Evolutionary conservation across 1,140 invertebrate genomes (phyloP).

Genomic region (Condylostylus longicornis): DNA sequence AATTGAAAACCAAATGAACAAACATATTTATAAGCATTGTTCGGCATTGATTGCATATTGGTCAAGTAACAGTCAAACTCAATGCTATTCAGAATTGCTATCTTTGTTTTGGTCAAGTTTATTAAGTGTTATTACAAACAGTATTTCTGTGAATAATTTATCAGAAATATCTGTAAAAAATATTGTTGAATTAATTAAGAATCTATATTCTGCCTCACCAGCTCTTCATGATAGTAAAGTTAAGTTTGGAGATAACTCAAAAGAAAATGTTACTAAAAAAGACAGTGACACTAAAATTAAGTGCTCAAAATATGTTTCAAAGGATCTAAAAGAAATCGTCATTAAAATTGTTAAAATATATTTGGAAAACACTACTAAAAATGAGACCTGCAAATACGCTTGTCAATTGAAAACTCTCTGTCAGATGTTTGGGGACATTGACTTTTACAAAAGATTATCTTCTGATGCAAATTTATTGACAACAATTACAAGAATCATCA

Average conservation of each 20-base stretch:
- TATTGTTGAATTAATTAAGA: constrained; percentile 19
- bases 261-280: neutral
- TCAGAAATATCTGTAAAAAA: constrained; percentile 16
- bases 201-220: constrained; percentile 22
- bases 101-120: constrained; percentile 39
- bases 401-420: constrained; percentile 16
- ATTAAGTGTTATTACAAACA: constrained; percentile 29
- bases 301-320: constrained; percentile 17
- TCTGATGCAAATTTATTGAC: constrained; percentile 24
- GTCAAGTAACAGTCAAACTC: constrained; percentile 34
- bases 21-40: constrained; percentile 36
- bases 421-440: constrained; percentile 19
- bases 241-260: constrained; percentile 14
- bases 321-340: constrained; percentile 36
- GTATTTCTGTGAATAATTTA: constrained; percentile 15
- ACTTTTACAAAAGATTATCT: constrained; percentile 18
- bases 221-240: constrained; percentile 18
- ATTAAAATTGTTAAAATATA: constrained; percentile 36
- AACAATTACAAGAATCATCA: constrained; percentile 36
- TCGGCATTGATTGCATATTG: constrained; percentile 38
- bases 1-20: constrained; percentile 26
- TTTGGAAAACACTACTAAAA: constrained; percentile 32
- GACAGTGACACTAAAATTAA: neutral
- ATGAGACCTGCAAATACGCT: constrained; percentile 16
- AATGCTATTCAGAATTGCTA: constrained; percentile 33